Evolutionary conservation across 2,797 vertebrate species (phyloP), one percentile per base, ranked within the genome.

Genomic region (Champsocephalus gunnari): DNA sequence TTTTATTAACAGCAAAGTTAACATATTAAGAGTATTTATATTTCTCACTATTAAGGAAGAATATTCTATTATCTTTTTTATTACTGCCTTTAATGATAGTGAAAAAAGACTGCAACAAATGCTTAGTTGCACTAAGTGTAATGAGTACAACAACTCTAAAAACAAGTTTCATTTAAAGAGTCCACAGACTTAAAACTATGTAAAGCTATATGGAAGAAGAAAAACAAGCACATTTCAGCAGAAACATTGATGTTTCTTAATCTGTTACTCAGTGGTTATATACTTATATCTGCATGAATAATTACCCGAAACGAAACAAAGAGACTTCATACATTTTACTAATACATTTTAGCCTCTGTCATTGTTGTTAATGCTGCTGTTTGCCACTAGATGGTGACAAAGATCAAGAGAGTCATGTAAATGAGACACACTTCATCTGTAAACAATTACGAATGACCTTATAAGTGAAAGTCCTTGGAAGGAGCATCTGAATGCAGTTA

Each of bases 341-440:
- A 28, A 58, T 65, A 28, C 8, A 45, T 65, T 64, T 57, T 53
- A 38, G 7, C 21, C n/a, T 55, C 4, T 45, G 10, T 45, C 34
- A 13, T 21, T 60, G 59, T 63, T 74, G 59, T 68, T 1, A 45
- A 10, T 55, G n/a, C 24, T 28, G 16, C 10, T 12, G 28, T 21
- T 67, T 9, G 14, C 70, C 75, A 67, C 38, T 55, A 65, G 65
- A 71, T 3, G 71, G 41, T 8, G 50, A 73, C 9, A 61, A 4
- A 45, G 48, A 59, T 24, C 34, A 38, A 38, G 12, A 45, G 16
- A n/a, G 11, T 0, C 0, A 44, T 60, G 38, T 48, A 9, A 71
- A 43, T 66, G 6, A 21, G n/a, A n/a, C n/a, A 47, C 9, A 44
- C 3, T 43, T 55, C 5, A n/a, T 61, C 6, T 28, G 2, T 38